Evolutionary conservation across 2,888 invertebrate species (phyloP).

Genomic region (Beris morrisii): DNA sequence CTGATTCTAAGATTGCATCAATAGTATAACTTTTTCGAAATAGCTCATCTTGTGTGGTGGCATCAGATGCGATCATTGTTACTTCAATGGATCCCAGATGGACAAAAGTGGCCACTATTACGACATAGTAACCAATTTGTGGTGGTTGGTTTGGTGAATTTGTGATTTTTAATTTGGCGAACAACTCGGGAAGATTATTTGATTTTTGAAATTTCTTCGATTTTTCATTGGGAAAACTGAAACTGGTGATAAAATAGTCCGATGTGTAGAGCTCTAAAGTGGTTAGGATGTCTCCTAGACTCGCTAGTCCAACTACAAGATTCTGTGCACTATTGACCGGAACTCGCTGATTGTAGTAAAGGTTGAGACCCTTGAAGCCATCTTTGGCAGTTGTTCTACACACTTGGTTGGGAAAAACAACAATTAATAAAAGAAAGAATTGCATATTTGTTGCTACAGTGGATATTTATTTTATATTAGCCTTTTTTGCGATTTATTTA

Average conservation of each 20-base stretch:
- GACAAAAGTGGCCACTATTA: not conserved
- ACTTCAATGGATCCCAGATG: conserved; percentile 13
- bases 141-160: conserved; percentile 16
- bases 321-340: conserved; percentile 13
- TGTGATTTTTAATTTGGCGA: conserved; percentile 14
- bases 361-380: conserved; percentile 16
- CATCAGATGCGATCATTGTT: conserved; percentile 18
- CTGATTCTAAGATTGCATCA: not conserved
- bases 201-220: conserved; percentile 16
- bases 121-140: conserved; percentile 25
- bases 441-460: not conserved
- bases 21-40: conserved; percentile 20
- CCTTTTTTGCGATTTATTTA: no score
- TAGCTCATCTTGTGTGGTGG: conserved; percentile 1
- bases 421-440: not conserved
- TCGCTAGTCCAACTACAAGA: conserved; percentile 20
- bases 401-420: not conserved
- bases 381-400: not conserved
- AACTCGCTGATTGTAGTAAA: conserved; percentile 28
- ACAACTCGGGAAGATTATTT: conserved; percentile 15
- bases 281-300: not conserved
- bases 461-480: not conserved
- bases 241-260: conserved; percentile 18
- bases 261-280: conserved; percentile 27
- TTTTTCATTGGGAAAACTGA: conserved; percentile 20